Evolutionary conservation across 2,797 vertebrate species (phyloP).

Genomic region (Danio albolineatus): DNA sequence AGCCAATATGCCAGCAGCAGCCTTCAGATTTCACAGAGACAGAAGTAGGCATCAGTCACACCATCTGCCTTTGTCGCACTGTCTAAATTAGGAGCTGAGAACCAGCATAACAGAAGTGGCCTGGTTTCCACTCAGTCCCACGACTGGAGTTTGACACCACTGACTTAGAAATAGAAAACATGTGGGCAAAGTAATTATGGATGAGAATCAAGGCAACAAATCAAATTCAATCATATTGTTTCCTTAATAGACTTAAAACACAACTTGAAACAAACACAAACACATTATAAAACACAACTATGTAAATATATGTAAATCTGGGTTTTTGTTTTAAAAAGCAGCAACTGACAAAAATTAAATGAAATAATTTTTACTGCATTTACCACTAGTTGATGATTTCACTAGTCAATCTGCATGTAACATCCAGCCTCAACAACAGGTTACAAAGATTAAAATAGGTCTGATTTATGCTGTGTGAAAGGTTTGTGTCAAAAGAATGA

Average conservation of each 20-base stretch:
- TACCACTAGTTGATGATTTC: background rate
- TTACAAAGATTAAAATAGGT: too few species aligned
- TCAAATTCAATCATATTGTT: background rate
- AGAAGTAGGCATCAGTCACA: conserved; percentile 26
- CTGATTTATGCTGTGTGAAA: too few species aligned
- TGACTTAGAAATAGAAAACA: background rate
- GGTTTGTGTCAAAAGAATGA: too few species aligned
- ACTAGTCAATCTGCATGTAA: too few species aligned
- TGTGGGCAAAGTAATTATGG: background rate
- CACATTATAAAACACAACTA: background rate
- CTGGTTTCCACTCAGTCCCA: conserved; percentile 5
- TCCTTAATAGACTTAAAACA: background rate
- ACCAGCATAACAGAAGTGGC: conserved; percentile 1
- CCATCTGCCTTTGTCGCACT: conserved; percentile 26
- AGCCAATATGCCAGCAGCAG: conserved; percentile 25
- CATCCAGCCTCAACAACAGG: too few species aligned
- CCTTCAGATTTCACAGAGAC: conserved; percentile 25
- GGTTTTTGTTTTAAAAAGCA: background rate
- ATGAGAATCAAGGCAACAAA: background rate
- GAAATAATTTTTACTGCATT: background rate
- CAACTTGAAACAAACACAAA: too few species aligned
- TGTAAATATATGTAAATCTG: background rate
- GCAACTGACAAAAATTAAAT: background rate
- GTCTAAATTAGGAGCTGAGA: conserved; percentile 7
- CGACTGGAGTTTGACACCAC: background rate